Evolutionary conservation across 2,888 invertebrate genomes (phyloP).

Genomic region (Harpalus rubripes): DNA sequence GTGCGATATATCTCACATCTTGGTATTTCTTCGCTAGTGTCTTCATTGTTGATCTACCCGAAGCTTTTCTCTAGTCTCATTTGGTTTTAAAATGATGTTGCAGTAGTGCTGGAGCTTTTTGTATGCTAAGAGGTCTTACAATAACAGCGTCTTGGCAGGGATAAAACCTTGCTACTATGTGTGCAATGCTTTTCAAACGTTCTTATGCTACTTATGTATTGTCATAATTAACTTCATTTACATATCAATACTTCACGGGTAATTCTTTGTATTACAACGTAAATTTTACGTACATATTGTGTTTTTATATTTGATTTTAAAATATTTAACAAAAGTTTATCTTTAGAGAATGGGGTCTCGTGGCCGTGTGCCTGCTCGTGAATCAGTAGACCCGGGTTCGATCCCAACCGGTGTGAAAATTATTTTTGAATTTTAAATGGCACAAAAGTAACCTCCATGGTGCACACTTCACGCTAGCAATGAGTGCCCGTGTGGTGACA

Average conservation of each 20-base stretch:
- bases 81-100: slow-evolving; percentile 65
- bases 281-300: neutral
- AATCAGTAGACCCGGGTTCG: too few relatives aligned
- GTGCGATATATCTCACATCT: slow-evolving; percentile 48
- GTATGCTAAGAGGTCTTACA: slow-evolving; percentile 63
- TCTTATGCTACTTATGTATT: slow-evolving; percentile 27
- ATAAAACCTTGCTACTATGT: slow-evolving; percentile 34
- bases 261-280: slow-evolving; percentile 4
- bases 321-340: too few relatives aligned
- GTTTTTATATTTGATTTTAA: neutral
- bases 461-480: too few relatives aligned
- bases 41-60: slow-evolving; percentile 61
- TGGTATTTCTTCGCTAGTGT: slow-evolving; percentile 45
- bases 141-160: slow-evolving; percentile 40
- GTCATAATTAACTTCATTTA: slow-evolving; percentile 30
- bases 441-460: too few relatives aligned
- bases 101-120: slow-evolving; percentile 54
- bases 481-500: too few relatives aligned
- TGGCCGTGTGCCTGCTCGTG: too few relatives aligned
- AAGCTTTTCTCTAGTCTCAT: slow-evolving; percentile 59
- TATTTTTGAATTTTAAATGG: too few relatives aligned
- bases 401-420: too few relatives aligned
- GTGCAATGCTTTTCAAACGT: neutral
- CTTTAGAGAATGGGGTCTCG: too few relatives aligned
- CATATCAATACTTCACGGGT: slow-evolving; percentile 7